Percentiles rank a stretch among this genome's conserved stretches.
These are phyloP conservation scores for Perdita meconis DNA, from an alignment of 2,888 invertebrate genomes.

Conservation along the genomic window DNA sequence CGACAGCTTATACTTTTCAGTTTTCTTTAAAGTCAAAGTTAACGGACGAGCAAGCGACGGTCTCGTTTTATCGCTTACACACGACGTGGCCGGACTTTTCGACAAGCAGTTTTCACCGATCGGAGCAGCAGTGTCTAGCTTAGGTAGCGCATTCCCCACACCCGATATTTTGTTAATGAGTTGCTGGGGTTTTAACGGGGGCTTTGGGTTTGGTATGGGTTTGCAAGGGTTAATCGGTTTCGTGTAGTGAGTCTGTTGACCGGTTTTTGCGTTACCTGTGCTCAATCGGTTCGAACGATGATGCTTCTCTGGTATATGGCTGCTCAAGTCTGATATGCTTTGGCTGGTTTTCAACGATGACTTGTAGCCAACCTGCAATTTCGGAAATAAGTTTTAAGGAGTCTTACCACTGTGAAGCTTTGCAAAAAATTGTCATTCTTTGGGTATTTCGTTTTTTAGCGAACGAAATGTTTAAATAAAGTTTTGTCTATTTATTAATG, in stretches of 20 bases:
- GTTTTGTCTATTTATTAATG: no score
- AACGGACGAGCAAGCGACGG: constrained; percentile 75
- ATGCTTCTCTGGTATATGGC: constrained; percentile 86
- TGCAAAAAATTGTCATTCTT: no score
- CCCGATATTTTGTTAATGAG: constrained; percentile 78
- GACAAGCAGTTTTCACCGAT: constrained; percentile 74
- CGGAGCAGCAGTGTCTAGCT: constrained; percentile 69
- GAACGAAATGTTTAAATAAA: no score
- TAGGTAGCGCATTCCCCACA: constrained; percentile 76
- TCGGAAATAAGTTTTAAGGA: neutral
- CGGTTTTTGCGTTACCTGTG: constrained; percentile 80
- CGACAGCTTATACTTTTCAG: constrained; percentile 83
- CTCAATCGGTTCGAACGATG: constrained; percentile 78
- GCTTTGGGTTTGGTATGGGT: constrained; percentile 78
- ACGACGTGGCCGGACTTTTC: constrained; percentile 79
- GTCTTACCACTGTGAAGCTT: no score
- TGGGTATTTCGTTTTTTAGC: no score
- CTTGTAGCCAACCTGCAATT: constrained; percentile 90
- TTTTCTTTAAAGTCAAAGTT: constrained; percentile 80
- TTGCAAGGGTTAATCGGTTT: constrained; percentile 80
- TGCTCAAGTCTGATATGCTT: constrained; percentile 93
- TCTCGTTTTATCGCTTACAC: constrained; percentile 74
- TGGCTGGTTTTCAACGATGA: constrained; percentile 93
- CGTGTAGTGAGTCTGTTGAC: constrained; percentile 78
- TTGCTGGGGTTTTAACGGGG: constrained; percentile 77